Conservation (phyloP, 1,140 invertebrate genomes). For the silkworm (Bombyx mori) region DNA sequence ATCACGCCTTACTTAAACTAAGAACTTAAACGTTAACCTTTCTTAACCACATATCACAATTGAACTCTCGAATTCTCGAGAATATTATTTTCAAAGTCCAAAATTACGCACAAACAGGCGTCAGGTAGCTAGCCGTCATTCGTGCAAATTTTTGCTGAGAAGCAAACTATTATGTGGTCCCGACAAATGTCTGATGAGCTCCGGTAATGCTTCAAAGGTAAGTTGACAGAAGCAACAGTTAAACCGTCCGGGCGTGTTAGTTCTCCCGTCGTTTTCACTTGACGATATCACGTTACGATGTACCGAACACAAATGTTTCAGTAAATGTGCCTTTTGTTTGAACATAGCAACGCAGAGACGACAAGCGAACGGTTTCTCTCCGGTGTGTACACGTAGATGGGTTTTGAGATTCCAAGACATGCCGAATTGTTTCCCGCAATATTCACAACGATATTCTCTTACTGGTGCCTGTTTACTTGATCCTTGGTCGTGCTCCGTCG, state of each 20-base stretch:
- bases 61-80: constrained; percentile 45
- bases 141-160: constrained; percentile 87
- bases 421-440: constrained; percentile 90
- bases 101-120: constrained; percentile 34
- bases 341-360: constrained; percentile 90
- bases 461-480: constrained; percentile 75
- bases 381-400: constrained; percentile 87
- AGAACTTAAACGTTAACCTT: constrained; percentile 49
- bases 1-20: constrained; percentile 46
- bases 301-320: constrained; percentile 89
- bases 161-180: constrained; percentile 89
- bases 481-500: constrained; percentile 69
- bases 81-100: constrained; percentile 56
- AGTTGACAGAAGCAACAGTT: constrained; percentile 90
- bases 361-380: constrained; percentile 90
- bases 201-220: constrained; percentile 85
- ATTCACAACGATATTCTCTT: constrained; percentile 87
- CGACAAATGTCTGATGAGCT: constrained; percentile 86
- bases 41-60: constrained; percentile 70
- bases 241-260: constrained; percentile 76
- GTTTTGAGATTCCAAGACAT: constrained; percentile 93
- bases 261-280: constrained; percentile 77
- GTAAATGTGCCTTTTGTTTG: constrained; percentile 88
- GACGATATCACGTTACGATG: constrained; percentile 87
- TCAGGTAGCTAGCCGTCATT: constrained; percentile 71